Conservation (phyloP, 2,113 vertebrate genomes). For the Jacana jacana region DNA sequence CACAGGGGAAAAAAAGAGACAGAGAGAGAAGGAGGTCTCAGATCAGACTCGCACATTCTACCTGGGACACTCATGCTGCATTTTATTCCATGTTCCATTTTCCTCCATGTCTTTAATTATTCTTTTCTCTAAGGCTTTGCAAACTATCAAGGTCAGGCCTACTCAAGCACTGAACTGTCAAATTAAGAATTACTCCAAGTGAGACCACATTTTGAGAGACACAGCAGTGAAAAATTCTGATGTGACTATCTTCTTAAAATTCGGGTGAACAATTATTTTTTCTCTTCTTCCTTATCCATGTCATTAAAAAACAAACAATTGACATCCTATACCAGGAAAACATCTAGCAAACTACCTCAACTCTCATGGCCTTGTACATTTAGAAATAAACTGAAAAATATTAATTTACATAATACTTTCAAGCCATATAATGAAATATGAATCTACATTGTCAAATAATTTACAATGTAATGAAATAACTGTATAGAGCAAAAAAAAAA, state of each 20-base stretch:
- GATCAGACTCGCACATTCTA: not conserved
- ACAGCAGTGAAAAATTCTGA: not conserved
- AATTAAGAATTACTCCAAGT: not conserved
- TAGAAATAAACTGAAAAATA: not conserved
- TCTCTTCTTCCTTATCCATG: not conserved
- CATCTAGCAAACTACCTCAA: not conserved
- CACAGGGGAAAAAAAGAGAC: not conserved
- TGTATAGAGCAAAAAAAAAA: not conserved
- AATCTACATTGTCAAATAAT: not conserved
- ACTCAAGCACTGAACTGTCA: not conserved
- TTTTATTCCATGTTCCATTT: not conserved
- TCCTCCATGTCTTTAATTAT: not conserved
- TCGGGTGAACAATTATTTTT: not conserved
- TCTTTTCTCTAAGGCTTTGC: not conserved
- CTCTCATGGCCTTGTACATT: not conserved
- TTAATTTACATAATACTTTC: not conserved
- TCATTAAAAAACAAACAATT: not conserved
- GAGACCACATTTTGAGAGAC: not conserved
- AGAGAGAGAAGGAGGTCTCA: not conserved
- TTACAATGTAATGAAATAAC: not conserved
- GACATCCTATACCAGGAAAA: not conserved
- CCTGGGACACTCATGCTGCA: not conserved
- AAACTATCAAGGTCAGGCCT: not conserved
- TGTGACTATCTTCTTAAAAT: not conserved
- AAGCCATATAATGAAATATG: not conserved